phyloP scores from a whole-genome alignment of 2,113 vertebrate species.

The Seriola aureovittata region DNA sequence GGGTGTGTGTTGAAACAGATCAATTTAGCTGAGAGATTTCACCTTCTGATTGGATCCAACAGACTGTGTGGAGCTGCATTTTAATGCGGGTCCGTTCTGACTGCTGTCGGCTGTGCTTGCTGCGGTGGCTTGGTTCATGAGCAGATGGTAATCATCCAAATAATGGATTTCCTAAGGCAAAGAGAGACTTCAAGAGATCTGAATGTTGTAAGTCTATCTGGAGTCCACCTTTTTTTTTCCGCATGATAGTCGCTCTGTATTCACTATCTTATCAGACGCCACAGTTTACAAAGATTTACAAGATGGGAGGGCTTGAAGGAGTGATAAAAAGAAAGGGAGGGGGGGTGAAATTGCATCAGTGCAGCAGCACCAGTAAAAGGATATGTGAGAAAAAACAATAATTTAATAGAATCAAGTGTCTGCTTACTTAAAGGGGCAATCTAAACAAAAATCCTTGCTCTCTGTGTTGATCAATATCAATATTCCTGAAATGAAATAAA shows the following conservation, averaged over 20 bases:
- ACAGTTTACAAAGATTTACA: conserved; percentile 19
- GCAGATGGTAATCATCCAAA: conserved; percentile 72
- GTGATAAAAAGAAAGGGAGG: not conserved
- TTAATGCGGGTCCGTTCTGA: conserved; percentile 37
- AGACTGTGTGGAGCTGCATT: conserved; percentile 50
- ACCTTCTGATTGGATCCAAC: conserved; percentile 57
- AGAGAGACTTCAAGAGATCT: conserved; percentile 35
- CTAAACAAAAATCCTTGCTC: too few species aligned
- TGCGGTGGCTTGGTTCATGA: conserved; percentile 13
- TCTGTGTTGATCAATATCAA: too few species aligned
- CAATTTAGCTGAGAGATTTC: conserved; percentile 63
- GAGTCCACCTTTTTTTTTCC: conserved; percentile 14
- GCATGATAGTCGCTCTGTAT: conserved; percentile 12
- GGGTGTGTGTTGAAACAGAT: conserved; percentile 66
- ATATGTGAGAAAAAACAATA: not conserved
- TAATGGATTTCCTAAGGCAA: conserved; percentile 66
- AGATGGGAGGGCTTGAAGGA: not conserved
- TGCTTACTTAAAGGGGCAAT: not conserved
- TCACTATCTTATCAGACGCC: conserved; percentile 24
- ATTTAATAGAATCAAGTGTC: too few species aligned
- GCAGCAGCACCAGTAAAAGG: not conserved
- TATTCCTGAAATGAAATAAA: not conserved
- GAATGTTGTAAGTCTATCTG: conserved; percentile 41
- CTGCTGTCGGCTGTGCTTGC: conserved; percentile 4
- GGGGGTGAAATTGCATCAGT: not conserved